A percentile compares a stretch with the other conserved stretches of the same genome.
These are phyloP conservation scores for Nasonia oneida DNA, from an alignment of 2,888 invertebrate species.

Conservation along the genomic window DNA sequence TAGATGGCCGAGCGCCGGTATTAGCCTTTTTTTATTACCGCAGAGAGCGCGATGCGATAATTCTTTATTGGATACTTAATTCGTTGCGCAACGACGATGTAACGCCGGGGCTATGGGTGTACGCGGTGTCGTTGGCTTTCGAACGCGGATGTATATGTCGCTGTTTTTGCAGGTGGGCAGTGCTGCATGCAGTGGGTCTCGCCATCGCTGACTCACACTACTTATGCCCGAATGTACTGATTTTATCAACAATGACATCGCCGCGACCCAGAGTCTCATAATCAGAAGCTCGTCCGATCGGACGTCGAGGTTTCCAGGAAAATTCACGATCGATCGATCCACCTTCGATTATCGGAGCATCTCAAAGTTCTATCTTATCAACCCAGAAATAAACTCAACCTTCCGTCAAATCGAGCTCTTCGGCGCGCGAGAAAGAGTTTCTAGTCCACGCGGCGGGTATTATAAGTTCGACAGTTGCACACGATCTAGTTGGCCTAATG, in stretches of 20 bases:
- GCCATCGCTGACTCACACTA: too few relatives aligned
- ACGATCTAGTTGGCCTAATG: slow-evolving; percentile 27
- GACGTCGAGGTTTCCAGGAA: slow-evolving; percentile 19
- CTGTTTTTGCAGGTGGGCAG: neutral
- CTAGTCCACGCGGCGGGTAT: neutral
- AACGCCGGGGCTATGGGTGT: neutral
- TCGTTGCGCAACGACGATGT: neutral
- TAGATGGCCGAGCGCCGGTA: neutral
- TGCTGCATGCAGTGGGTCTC: too few relatives aligned
- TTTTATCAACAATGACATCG: neutral
- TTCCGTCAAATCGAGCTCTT: too few relatives aligned
- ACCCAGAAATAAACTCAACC: neutral
- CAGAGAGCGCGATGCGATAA: neutral
- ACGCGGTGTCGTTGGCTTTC: neutral
- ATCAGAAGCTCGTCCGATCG: slow-evolving; percentile 1
- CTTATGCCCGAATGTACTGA: too few relatives aligned
- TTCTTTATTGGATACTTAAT: neutral
- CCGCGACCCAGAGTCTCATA: too few relatives aligned
- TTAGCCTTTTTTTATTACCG: neutral
- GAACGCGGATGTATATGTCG: neutral
- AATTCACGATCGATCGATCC: neutral
- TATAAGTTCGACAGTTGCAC: slow-evolving; percentile 16
- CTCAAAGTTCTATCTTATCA: neutral
- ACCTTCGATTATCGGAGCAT: neutral
- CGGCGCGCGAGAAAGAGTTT: neutral